Evolutionary conservation across 1,140 invertebrate species (phyloP).

Genomic region (Asobara japonica): DNA sequence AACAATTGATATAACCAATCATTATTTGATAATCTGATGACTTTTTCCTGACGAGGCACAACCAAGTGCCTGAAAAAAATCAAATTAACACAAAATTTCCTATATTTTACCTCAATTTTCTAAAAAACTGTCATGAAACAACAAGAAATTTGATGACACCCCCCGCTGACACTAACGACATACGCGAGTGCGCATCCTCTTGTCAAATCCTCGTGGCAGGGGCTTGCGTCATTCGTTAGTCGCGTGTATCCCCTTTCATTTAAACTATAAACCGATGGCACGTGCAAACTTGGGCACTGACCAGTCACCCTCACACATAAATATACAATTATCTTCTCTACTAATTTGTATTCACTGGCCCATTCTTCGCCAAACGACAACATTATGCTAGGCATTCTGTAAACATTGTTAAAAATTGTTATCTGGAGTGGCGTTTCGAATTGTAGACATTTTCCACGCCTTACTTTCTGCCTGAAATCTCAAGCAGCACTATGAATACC

Average conservation of each 20-base stretch:
- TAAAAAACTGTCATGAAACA: conserved; percentile 11
- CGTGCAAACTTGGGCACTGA: conserved; percentile 35
- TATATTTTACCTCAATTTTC: too few relatives aligned
- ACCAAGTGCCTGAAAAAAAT: too few relatives aligned
- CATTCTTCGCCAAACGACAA: not conserved
- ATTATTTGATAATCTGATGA: too few relatives aligned
- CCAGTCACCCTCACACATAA: conserved; percentile 41
- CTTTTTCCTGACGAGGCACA: too few relatives aligned
- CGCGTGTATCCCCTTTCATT: conserved; percentile 51
- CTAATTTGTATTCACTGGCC: not conserved
- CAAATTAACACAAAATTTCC: too few relatives aligned
- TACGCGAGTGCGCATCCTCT: conserved; percentile 51
- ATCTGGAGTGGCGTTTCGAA: too few relatives aligned
- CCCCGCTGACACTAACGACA: conserved; percentile 57
- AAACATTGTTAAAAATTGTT: too few relatives aligned
- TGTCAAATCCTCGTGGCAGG: conserved; percentile 39
- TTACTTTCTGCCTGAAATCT: too few relatives aligned
- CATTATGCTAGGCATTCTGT: too few relatives aligned
- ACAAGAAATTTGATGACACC: conserved; percentile 56
- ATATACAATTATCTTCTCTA: conserved; percentile 19
- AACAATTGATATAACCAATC: too few relatives aligned
- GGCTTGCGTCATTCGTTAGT: conserved; percentile 42
- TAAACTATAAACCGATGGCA: conserved; percentile 29
- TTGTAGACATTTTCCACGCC: too few relatives aligned
- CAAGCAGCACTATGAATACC: too few relatives aligned